Conservation (phyloP, 2,888 invertebrate species). For the Drosophila anomalata region DNA sequence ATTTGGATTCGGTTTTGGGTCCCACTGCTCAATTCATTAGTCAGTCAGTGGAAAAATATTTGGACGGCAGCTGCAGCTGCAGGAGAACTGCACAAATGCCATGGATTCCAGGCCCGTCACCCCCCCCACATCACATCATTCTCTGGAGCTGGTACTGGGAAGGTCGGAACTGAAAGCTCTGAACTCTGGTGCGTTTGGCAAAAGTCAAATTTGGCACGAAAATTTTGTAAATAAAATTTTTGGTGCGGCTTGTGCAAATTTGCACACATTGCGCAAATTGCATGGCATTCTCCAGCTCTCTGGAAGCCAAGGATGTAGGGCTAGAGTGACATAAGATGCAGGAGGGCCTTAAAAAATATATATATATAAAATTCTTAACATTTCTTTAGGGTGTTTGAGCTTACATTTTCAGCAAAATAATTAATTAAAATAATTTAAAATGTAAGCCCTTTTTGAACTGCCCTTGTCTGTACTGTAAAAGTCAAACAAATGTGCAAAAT, state of each 20-base stretch:
- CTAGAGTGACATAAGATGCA: neutral
- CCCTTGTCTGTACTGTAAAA: slow-evolving; percentile 26
- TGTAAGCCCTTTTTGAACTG: neutral
- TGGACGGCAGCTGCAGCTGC: slow-evolving; percentile 20
- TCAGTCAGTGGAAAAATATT: slow-evolving; percentile 47
- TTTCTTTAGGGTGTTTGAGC: neutral
- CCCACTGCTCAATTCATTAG: slow-evolving; percentile 45
- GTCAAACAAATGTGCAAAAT: slow-evolving; percentile 72
- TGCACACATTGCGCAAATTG: slow-evolving; percentile 66
- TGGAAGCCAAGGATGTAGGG: neutral
- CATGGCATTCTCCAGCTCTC: slow-evolving; percentile 41
- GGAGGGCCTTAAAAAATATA: too few relatives aligned
- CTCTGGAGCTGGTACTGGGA: slow-evolving; percentile 2
- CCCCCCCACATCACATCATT: neutral
- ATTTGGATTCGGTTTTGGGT: slow-evolving; percentile 26
- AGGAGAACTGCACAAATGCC: slow-evolving; percentile 21
- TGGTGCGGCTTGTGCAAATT: slow-evolving; percentile 60
- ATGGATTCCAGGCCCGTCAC: neutral
- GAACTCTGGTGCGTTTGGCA: slow-evolving; percentile 28
- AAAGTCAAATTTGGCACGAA: slow-evolving; percentile 49
- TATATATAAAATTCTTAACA: neutral
- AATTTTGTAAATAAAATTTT: slow-evolving; percentile 65
- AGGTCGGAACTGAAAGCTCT: neutral
- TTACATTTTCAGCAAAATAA: neutral
- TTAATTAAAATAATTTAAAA: neutral